These are phyloP conservation scores for Pseudochirops cupreus DNA, from an alignment of 2,797 vertebrate genomes.

Conservation along the genomic window DNA sequence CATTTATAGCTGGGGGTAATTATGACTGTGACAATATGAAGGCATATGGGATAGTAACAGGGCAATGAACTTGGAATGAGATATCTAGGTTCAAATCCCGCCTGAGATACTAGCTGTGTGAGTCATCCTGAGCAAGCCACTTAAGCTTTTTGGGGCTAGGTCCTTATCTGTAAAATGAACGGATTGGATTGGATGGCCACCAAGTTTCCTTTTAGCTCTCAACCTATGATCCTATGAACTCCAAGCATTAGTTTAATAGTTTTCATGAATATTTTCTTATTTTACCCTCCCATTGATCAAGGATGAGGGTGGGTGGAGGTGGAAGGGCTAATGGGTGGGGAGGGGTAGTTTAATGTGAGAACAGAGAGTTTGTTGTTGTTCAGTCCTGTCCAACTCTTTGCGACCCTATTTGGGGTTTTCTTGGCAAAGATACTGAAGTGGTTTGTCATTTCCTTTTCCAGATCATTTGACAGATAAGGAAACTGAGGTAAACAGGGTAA, in stretches of 20 bases:
- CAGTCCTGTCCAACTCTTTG: not conserved
- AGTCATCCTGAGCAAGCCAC: not conserved
- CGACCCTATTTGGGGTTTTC: not conserved
- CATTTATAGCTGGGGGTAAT: not conserved
- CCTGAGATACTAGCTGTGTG: not conserved
- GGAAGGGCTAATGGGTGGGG: not conserved
- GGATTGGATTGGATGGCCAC: not conserved
- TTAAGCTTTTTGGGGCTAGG: not conserved
- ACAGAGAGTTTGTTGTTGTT: not conserved
- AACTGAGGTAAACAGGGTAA: not conserved
- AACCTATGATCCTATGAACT: not conserved
- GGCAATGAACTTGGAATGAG: not conserved
- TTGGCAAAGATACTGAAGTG: not conserved
- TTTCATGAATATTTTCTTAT: conserved; percentile 41
- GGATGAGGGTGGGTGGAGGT: not conserved
- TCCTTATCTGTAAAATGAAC: not conserved
- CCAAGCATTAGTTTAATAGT: not conserved
- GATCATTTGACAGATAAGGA: not conserved
- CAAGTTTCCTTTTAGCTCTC: not conserved
- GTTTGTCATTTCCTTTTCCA: not conserved
- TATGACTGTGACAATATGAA: not conserved
- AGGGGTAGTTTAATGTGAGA: not conserved
- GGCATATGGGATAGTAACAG: not conserved
- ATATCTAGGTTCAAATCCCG: not conserved
- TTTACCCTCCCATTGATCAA: not conserved